Base-by-base conservation (phyloP, 2,888 invertebrate species). In the Melinaea menophilus region DNA sequence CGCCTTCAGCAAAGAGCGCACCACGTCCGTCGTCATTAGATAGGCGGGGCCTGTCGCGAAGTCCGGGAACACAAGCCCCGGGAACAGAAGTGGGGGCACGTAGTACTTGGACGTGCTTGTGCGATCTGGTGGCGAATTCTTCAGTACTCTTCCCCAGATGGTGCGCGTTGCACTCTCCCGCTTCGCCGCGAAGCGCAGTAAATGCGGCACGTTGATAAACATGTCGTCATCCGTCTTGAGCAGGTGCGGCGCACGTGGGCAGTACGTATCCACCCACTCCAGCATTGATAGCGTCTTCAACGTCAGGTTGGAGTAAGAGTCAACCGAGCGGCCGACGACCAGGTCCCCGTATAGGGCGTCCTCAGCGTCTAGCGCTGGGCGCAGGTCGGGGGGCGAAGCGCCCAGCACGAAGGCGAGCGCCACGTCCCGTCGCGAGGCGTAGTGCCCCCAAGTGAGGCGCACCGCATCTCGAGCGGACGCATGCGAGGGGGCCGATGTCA, bases 11-110 rank as follows among this genome's bases (percentile, higher is more conserved):
- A 98, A 86, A 73, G 93, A 93, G 64, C 93, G 92, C 55, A 96
- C 92, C 61, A 95, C 92, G 80, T 95, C 95, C 60, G 92, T 92
- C 59, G 96, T 94, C 81, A 98, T 82, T 59, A 97, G 88, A 88
- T 98, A 98, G 11, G 97, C 97, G 33, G 98, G 97, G 2, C 98
- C 98, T 2, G 98, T 97, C 12, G 96, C 95, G 83, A 98, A 98
- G 79, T 96, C 95, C 3, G 98, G 98, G 87, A 96, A 98, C 66
- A 94, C 91, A 58, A 66, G 66, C 12, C 93, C 93, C 74, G 94
- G 92, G 85, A 94, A 98, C 82, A 96, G 95, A 1, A 22, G 22
- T 22, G 22, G 22, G 22, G 22, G 22, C 22, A 22, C 22, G 22
- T 22, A 22, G 22, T 98, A 98, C 85, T 98, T 98, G 62, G 96